Base-by-base conservation (phyloP, 2,113 vertebrate species). In the Corythornis vintsioides region DNA sequence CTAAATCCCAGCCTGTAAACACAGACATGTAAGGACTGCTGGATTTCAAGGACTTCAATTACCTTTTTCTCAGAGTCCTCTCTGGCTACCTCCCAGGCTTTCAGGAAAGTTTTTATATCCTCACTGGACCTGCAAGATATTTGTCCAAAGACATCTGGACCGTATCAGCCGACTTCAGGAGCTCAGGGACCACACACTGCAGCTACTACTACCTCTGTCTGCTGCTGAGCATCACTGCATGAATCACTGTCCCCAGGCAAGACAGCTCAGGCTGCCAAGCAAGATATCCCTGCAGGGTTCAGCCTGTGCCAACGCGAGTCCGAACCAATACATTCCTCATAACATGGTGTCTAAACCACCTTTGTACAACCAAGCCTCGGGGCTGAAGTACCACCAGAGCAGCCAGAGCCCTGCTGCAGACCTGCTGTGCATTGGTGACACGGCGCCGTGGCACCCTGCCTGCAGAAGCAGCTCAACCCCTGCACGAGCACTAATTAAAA, bases 401-500 rank as follows among this genome's bases (percentile, higher is more conserved):
- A 42, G 28, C 33, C 40, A 90, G 78, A 0, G 4, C 83, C 50
- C 50, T 14, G 50, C 7, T 25, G 33, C 9, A 75, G 71, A 85
- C 75, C 48, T 73, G 69, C 45, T 91, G 88, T 70, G 28, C 7
- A 48, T 14, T 40, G 73, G 60, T 35, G 20, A 13, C 40, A 35
- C 3, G 21, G n/a, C 11, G 29, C 53, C 31, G 3, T 20, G 42
- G 73, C 13, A 70, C 17, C 22, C 53, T 3, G 31, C 7, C 55
- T 94, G 79, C 86, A 94, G 93, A 96, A 93, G 92, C 89, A 92
- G 91, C 71, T 60, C 2, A 79, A 42, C 74, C 94, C 76, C 24
- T 19, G 79, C 95, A 43, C 9, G 80, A 69, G 24, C 14, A 25
- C 31, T 83, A 56, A 63, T 77, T 71, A 52, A 92, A 65, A 29